phyloP scores from a whole-genome alignment of 2,797 vertebrate species.

The Bradypodion ventrale region DNA sequence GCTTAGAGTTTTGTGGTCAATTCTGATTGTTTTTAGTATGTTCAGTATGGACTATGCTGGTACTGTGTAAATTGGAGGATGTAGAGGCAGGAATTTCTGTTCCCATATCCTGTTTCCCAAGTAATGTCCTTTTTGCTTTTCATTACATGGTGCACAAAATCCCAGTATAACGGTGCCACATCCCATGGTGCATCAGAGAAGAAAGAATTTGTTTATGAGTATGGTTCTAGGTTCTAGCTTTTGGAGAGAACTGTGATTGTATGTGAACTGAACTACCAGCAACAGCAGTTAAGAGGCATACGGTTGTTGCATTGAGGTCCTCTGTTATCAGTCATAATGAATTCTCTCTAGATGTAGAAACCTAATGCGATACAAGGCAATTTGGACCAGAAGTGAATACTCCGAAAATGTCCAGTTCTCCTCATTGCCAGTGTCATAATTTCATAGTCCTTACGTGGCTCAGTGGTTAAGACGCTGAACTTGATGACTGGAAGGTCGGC shows the following conservation, averaged over 20 bases:
- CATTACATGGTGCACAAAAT: background rate
- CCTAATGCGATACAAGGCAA: background rate
- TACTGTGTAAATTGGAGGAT: background rate
- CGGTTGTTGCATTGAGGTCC: background rate
- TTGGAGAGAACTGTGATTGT: background rate
- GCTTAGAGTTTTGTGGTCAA: background rate
- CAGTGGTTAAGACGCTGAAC: no score
- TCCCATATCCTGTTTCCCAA: background rate
- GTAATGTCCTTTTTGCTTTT: background rate
- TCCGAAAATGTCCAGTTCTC: background rate
- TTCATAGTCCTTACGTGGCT: conserved; percentile 6
- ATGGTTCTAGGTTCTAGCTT: background rate
- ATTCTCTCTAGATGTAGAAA: background rate
- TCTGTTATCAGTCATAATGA: background rate
- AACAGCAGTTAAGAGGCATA: background rate
- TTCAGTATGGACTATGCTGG: background rate
- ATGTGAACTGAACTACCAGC: background rate
- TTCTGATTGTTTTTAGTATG: background rate
- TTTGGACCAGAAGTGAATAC: background rate
- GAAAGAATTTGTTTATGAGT: background rate
- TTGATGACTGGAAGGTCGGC: no score
- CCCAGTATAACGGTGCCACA: background rate
- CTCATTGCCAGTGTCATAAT: background rate
- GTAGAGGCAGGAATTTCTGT: background rate
- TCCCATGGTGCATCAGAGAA: background rate